phyloP scores from a whole-genome alignment of 1,140 invertebrate genomes.

The Batillaria attramentaria region DNA sequence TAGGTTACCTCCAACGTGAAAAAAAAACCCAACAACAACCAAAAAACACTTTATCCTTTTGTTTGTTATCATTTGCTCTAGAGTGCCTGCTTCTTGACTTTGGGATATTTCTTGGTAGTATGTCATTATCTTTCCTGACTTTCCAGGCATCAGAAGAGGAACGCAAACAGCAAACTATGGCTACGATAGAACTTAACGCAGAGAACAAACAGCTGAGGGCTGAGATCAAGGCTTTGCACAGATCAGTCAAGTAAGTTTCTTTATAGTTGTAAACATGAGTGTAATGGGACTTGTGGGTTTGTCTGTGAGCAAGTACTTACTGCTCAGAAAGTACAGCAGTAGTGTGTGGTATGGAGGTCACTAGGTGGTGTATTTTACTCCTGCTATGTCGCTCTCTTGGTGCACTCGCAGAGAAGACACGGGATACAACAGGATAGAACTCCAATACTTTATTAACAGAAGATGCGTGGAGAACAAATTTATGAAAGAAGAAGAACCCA shows the following conservation, averaged over 20 bases:
- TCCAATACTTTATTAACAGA: no score
- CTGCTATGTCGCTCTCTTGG: no score
- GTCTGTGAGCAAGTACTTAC: no score
- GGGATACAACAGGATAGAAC: background rate
- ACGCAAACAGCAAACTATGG: conserved; percentile 49
- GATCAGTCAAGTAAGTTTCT: conserved; percentile 52
- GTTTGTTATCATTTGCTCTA: background rate
- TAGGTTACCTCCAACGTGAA: no score
- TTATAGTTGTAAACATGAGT: background rate
- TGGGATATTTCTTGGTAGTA: no score
- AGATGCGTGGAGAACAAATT: no score
- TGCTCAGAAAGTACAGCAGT: no score
- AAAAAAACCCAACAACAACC: no score
- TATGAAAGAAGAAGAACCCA: no score
- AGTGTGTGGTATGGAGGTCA: no score
- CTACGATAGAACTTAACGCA: conserved; percentile 53
- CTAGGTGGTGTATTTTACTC: no score
- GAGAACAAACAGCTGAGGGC: conserved; percentile 58
- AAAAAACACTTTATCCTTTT: background rate
- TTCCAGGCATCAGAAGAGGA: conserved; percentile 57
- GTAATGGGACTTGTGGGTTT: background rate
- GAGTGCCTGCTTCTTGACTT: background rate
- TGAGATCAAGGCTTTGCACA: conserved; percentile 59
- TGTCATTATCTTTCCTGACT: background rate
- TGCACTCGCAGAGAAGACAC: no score